These are phyloP conservation scores for Octodon degus DNA, from an alignment of 2,113 vertebrate species.

Conservation along the genomic window DNA sequence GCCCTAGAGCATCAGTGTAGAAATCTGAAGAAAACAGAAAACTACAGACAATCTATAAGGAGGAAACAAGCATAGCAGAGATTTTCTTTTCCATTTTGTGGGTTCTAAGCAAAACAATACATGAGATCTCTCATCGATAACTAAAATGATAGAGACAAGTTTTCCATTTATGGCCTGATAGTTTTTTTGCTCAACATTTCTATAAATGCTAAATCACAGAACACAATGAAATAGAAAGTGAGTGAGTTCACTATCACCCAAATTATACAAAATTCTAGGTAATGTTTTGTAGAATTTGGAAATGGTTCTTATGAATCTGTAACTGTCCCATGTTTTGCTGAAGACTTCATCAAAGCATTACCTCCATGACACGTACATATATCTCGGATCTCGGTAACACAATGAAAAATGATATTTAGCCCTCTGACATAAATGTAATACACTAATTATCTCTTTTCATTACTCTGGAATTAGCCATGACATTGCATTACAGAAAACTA, in stretches of 20 bases:
- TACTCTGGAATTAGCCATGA: not conserved
- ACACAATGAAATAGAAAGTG: not conserved
- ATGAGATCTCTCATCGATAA: not conserved
- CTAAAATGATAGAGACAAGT: not conserved
- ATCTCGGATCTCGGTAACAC: not conserved
- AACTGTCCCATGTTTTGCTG: not conserved
- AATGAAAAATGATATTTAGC: not conserved
- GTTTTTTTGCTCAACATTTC: not conserved
- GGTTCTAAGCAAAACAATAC: conserved; percentile 31
- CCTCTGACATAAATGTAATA: not conserved
- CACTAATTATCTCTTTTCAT: not conserved
- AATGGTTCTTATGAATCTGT: not conserved
- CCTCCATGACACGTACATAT: not conserved
- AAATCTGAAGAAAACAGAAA: conserved; percentile 30
- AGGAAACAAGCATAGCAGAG: not conserved
- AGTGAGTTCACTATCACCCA: not conserved
- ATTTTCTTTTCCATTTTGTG: not conserved
- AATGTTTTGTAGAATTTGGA: not conserved
- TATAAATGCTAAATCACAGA: conserved; percentile 15
- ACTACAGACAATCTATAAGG: not conserved
- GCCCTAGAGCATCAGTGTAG: not conserved
- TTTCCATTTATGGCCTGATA: not conserved
- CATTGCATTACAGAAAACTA: not conserved
- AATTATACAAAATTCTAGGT: not conserved
- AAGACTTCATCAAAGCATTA: not conserved